Conservation (phyloP, 2,797 vertebrate genomes). For the Masticophis lateralis region DNA sequence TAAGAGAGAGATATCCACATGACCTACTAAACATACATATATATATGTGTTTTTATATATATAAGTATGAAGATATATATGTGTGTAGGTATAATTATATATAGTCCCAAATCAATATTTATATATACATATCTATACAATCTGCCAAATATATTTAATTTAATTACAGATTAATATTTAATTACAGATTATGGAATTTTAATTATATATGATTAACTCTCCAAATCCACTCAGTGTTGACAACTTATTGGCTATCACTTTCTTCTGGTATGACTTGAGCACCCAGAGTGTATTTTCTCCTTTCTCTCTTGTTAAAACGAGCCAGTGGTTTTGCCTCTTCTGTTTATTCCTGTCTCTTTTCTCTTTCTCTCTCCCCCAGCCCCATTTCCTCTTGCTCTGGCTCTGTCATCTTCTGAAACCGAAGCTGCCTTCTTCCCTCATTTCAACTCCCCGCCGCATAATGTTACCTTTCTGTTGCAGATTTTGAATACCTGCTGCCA, state of each 20-base stretch:
- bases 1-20: conserved; percentile 64
- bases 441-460: conserved; percentile 78
- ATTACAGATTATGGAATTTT: conserved; percentile 60
- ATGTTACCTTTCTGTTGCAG: conserved; percentile 99
- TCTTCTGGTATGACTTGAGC: conserved; percentile 69
- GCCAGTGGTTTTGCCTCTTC: conserved; percentile 45
- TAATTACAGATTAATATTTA: conserved; percentile 66
- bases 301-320: conserved; percentile 66
- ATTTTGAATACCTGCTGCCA: conserved; percentile 99
- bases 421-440: conserved; percentile 66
- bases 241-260: conserved; percentile 75
- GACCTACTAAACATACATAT: conserved; percentile 72
- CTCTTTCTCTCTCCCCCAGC: background rate
- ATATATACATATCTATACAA: conserved; percentile 47
- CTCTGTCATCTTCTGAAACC: conserved; percentile 63
- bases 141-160: conserved; percentile 56
- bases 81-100: conserved; percentile 62
- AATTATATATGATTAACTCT: conserved; percentile 53
- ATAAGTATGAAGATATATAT: conserved; percentile 44
- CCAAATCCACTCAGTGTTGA: conserved; percentile 63
- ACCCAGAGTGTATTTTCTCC: conserved; percentile 66
- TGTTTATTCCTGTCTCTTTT: conserved; percentile 24
- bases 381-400: background rate
- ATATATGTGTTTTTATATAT: conserved; percentile 64
- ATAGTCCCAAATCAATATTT: conserved; percentile 54